Base-by-base conservation (phyloP, 2,888 invertebrate genomes). In the Steinernema carpocapsae region DNA sequence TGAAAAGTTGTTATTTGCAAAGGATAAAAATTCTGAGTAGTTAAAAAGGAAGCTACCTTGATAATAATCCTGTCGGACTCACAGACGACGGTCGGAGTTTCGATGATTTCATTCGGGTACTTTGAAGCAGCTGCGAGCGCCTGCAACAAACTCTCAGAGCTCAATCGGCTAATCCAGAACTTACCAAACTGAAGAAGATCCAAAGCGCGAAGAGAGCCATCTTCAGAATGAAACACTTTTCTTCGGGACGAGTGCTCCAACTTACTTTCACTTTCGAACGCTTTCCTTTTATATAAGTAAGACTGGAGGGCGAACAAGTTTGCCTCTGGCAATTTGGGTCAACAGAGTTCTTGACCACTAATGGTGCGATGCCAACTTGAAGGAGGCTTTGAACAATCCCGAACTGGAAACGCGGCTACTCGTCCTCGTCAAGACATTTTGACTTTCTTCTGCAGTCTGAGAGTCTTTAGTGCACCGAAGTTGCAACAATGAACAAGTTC, bases 41-140 rank as follows among this genome's bases (percentile, higher is more conserved):
- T 14, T 24, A 19, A 7, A 4, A 24, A 29, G 29, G n/a, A 72
- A 32, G 32, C 72, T 51, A 85, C 85, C 80, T 85, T 86, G 24
- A 86, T 79, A 7, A 82, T 77, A 29, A 86, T 79, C 70, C 75
- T 72, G 52, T 86, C 83, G 22, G 80, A 75, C 70, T 86, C 86
- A 71, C 86, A 86, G 42, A 81, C 79, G 10, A 86, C 86, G n/a
- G 83, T 82, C 22, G 86, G 86, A 12, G 81, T 80, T 71, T 86
- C 86, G 46, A 84, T 77, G 22, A 86, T 84, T 73, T 86, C 86
- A 77, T 87, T 86, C 0, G 86, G 86, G 75, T 81, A 83, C 48
- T 48, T 48, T 4, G 48, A 48, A 4, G 48, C 48, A 14, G 19
- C 48, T 19, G 48, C 19, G 6, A 14, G 17, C 48, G 48, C 48